phyloP scores from a whole-genome alignment of 1,140 invertebrate species.

The Trachelipus rathkii region DNA sequence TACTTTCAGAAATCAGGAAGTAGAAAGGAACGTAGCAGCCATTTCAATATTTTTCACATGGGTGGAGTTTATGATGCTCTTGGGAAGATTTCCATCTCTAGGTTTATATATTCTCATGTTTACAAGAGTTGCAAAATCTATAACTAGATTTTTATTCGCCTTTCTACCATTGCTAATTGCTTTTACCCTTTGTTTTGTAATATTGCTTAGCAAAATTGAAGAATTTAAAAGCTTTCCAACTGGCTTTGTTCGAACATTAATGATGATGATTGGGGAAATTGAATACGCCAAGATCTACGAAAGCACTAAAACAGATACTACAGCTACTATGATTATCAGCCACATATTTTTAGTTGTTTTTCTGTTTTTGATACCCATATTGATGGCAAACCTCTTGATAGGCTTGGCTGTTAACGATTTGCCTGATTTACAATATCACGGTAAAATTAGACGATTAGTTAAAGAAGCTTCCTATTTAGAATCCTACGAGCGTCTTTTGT shows the following conservation, averaged over 20 bases:
- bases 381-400: conserved; percentile 47
- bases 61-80: conserved; percentile 67
- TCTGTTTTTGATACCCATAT: conserved; percentile 45
- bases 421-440: conserved; percentile 40
- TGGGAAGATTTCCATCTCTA: conserved; percentile 66
- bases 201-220: conserved; percentile 39
- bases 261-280: conserved; percentile 46
- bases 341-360: conserved; percentile 44
- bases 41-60: conserved; percentile 68
- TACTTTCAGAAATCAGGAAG: neutral
- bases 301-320: conserved; percentile 24
- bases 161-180: conserved; percentile 46
- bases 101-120: conserved; percentile 56
- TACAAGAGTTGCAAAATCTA: conserved; percentile 44
- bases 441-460: conserved; percentile 33
- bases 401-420: conserved; percentile 47
- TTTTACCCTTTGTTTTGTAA: conserved; percentile 47
- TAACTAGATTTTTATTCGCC: conserved; percentile 46
- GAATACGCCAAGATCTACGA: conserved; percentile 37
- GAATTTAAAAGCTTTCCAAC: conserved; percentile 32
- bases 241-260: conserved; percentile 37
- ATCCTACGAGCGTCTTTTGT: conserved; percentile 36
- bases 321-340: conserved; percentile 29
- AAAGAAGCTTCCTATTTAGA: conserved; percentile 39
- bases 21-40: conserved; percentile 53